These are phyloP conservation scores for Acyrthosiphon pisum DNA, from an alignment of 1,140 invertebrate species.

Conservation along the genomic window DNA sequence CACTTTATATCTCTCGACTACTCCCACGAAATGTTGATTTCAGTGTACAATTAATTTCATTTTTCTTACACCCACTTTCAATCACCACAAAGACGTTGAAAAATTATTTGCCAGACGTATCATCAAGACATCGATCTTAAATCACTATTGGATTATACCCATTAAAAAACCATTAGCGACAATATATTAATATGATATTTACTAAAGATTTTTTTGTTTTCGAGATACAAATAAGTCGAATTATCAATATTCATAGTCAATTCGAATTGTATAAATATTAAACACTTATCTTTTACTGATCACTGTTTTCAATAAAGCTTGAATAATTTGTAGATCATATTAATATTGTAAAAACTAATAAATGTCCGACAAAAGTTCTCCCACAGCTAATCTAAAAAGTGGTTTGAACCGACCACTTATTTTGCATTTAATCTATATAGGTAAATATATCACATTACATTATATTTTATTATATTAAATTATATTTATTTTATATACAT, in stretches of 20 bases:
- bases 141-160: no score
- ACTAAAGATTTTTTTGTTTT: background rate
- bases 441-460: no score
- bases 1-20: background rate
- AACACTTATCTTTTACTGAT: background rate
- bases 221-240: background rate
- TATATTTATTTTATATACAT: no score
- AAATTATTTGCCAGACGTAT: no score
- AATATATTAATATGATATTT: background rate
- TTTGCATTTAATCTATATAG: background rate
- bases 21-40: background rate
- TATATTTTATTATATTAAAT: no score
- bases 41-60: background rate
- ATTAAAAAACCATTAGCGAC: no score
- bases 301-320: background rate
- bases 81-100: background rate
- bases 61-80: background rate
- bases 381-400: fast-evolving
- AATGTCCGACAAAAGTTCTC: background rate
- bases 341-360: background rate
- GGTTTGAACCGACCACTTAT: background rate
- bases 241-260: background rate
- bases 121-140: no score
- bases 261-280: background rate
- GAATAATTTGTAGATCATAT: background rate